Percentiles rank a stretch among this genome's conserved stretches.
These are phyloP conservation scores for Lamprologus speciosus DNA, from an alignment of 2,113 vertebrate genomes.

Conservation along the genomic window DNA sequence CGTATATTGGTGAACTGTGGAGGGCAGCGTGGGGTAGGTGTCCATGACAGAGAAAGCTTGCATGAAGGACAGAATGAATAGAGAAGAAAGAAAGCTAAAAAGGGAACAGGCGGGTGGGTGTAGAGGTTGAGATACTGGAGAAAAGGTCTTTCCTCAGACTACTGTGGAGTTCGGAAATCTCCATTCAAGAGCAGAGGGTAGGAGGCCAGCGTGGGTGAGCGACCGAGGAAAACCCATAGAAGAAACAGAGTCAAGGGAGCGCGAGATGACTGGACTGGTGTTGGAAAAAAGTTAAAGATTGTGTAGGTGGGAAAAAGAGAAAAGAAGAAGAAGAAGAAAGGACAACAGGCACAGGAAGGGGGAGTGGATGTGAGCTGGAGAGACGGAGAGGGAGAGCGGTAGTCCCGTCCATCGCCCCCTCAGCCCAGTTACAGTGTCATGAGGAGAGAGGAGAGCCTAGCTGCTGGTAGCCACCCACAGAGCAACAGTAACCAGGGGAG, in stretches of 20 bases:
- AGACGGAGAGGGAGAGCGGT: slow-evolving; percentile 26
- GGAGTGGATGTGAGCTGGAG: slow-evolving; percentile 35
- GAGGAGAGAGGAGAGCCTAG: slow-evolving; percentile 53
- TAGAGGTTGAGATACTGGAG: neutral
- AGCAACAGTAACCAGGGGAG: slow-evolving; percentile 69
- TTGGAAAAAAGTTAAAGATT: neutral
- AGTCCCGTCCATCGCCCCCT: slow-evolving; percentile 61
- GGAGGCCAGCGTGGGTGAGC: slow-evolving; percentile 10
- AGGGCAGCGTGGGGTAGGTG: neutral
- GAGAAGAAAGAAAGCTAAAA: neutral
- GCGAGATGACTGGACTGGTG: neutral
- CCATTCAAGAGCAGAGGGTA: slow-evolving; percentile 16
- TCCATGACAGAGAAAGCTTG: neutral
- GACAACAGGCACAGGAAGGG: slow-evolving; percentile 32
- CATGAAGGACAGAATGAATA: neutral
- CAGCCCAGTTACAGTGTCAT: slow-evolving; percentile 46
- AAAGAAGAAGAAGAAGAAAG: neutral
- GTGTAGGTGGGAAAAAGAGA: slow-evolving; percentile 8
- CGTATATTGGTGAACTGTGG: neutral
- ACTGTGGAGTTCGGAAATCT: slow-evolving; percentile 46
- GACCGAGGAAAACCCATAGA: slow-evolving; percentile 17
- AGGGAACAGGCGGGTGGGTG: slow-evolving; percentile 9
- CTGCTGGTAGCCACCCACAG: slow-evolving; percentile 57
- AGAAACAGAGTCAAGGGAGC: neutral
- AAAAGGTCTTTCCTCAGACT: slow-evolving; percentile 51